Conservation (phyloP, 2,113 vertebrate genomes). For the Trogon melanurus region DNA sequence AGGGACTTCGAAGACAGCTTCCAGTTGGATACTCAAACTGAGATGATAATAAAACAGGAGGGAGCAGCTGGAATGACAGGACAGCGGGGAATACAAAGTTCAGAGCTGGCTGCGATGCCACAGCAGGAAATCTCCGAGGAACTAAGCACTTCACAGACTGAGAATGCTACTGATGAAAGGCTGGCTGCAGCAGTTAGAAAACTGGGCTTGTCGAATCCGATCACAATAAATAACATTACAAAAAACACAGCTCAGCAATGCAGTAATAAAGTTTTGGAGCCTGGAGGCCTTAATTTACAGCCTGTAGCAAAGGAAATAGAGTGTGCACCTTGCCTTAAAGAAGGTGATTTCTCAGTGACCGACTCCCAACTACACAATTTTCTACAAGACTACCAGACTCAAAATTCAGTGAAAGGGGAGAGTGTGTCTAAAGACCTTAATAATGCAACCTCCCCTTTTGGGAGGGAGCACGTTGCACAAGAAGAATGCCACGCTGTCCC, state of each 20-base stretch:
- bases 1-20: conserved; percentile 90
- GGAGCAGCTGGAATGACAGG: conserved; percentile 40
- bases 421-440: background rate
- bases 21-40: conserved; percentile 91
- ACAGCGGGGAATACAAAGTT: conserved; percentile 9
- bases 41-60: conserved; percentile 85
- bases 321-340: conserved; percentile 46
- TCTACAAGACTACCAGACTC: conserved; percentile 83
- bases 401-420: conserved; percentile 66
- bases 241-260: background rate
- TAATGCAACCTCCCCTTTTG: background rate
- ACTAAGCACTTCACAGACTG: background rate
- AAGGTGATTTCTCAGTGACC: conserved; percentile 84
- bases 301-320: background rate
- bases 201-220: background rate
- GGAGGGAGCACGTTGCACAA: conserved; percentile 6
- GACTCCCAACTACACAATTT: conserved; percentile 91
- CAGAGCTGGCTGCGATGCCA: background rate
- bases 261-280: background rate
- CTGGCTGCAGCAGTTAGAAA: background rate
- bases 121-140: background rate
- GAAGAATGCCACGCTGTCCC: conserved; percentile 1
- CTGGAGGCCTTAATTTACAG: conserved; percentile 12
- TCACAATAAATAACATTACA: background rate
- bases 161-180: background rate